Base-by-base conservation (phyloP, 2,888 invertebrate species). In the Zootermopsis nevadensis region DNA sequence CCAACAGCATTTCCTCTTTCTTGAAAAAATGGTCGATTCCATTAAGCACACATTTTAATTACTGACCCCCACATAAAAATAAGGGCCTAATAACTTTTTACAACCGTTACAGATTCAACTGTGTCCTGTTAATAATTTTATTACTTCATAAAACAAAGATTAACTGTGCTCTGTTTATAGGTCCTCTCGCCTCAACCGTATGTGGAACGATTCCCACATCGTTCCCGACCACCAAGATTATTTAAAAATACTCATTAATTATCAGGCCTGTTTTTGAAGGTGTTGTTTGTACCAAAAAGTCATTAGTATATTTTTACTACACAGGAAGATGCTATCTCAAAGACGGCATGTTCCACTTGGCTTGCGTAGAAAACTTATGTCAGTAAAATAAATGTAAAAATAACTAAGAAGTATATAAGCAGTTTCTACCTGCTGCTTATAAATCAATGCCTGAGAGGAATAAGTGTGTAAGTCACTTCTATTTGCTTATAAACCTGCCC, bases 281-380 rank as follows among this genome's bases (percentile, higher is more conserved):
- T 30, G 69, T 69, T 69, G 33, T 33, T 69, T 69, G 31, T 69
- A 69, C 31, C 69, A 33, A 69, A 66, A 69, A 33, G 69, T 69
- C 69, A 69, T 69, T 69, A 69, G 69, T 69, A 31, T 69, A 33
- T 69, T 69, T 69, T 69, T 69, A 69, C 22, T 69, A 10, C 19
- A 31, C 1, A 69, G 15, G 33, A 30, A 22, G 69, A 69, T 69
- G 30, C 69, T 69, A 69, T 69, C 69, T 69, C 7, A 8, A 10
- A 27, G 27, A 27, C n/a, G 60, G 6, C 60, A n/a, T 33, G 69
- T 69, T 69, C 33, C 69, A 69, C 69, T 33, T 31, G 27, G 69
- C 69, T 69, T 30, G 19, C 22, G 31, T 30, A 69, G 69, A 33
- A 33, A 69, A 30, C 69, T 33, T 69, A 69, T 69, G 69, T 69